These are phyloP conservation scores for Stegodyphus dumicola DNA, from an alignment of 1,140 invertebrate genomes.

Conservation along the genomic window DNA sequence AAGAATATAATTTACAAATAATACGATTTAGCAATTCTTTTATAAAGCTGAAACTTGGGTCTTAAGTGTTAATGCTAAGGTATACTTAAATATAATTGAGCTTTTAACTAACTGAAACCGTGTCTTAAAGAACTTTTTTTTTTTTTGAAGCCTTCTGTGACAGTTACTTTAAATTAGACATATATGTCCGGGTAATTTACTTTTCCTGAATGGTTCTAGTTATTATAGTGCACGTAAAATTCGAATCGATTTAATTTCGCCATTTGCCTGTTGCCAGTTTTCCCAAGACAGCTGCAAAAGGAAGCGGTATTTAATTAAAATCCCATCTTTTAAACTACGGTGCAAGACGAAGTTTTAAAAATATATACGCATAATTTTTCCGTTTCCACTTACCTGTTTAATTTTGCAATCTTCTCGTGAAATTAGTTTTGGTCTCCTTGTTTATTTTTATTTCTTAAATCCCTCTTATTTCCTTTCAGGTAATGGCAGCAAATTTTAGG, in stretches of 20 bases:
- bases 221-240: too few relatives aligned
- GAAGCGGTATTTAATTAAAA: constrained; percentile 40
- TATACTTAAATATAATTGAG: background rate
- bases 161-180: constrained; percentile 14
- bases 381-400: constrained; percentile 39
- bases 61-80: background rate
- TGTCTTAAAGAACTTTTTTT: background rate
- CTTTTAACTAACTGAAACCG: background rate
- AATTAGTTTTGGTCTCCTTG: constrained; percentile 16
- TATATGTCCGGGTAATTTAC: constrained; percentile 5
- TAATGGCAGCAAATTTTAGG: too few relatives aligned
- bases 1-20: too few relatives aligned
- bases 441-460: constrained; percentile 35
- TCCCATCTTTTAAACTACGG: constrained; percentile 32
- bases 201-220: constrained; percentile 7
- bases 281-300: background rate
- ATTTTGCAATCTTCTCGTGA: constrained; percentile 44
- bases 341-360: constrained; percentile 18
- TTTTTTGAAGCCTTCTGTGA: background rate
- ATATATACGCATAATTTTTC: constrained; percentile 30
- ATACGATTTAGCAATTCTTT: too few relatives aligned
- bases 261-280: constrained; percentile 16
- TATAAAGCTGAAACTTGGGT: background rate
- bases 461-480: background rate
- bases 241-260: background rate